Base-by-base conservation (phyloP, 2,113 vertebrate species). In the Catharus minimus region DNA sequence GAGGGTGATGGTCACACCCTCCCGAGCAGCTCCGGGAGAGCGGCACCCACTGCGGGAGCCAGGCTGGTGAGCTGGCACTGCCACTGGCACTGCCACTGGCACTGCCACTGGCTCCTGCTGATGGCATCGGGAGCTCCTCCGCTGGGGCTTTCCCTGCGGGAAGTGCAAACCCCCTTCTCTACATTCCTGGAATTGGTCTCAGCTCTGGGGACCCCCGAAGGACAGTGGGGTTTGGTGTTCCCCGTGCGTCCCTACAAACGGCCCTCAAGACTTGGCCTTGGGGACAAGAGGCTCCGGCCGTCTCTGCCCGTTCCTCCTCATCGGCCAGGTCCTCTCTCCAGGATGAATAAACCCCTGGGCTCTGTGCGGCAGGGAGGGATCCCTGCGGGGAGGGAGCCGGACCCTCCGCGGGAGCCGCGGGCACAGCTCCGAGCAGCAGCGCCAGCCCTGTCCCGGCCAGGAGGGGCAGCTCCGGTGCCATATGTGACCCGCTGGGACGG, bases 391-490 rank as follows among this genome's bases (percentile, higher is more conserved):
- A 3, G 10, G 33, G 18, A 21, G 32, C 55, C 0, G 1, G 19
- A 50, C 14, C 24, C 18, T n/a, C 39, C 0, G 1, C 5, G 0
- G 36, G 39, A 44, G 41, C 44, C 46, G 21, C 39, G 1, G 2
- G 56, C 84, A 26, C 2, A 0, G 71, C 68, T 47, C 58, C 2
- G 2, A 24, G 33, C 58, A 24, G 55, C 62, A 32, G 11, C 33
- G 8, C 3, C 49, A 3, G 82, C 72, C 5, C 0, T 4, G 17
- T 5, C 27, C 32, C 0, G 0, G 43, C 64, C 65, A 3, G 9
- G 38, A 49, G 28, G 30, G 65, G 22, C 76, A 38, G 80, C 73
- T 67, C 83, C 1, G 8, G 65, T 55, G 93, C 77, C 89, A 75
- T 86, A 14, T 56, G 89, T 4, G 7, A 8, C 56, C 0, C 30